These are phyloP conservation scores for Lithophane ornitopus DNA, from an alignment of 2,888 invertebrate genomes.

Conservation along the genomic window DNA sequence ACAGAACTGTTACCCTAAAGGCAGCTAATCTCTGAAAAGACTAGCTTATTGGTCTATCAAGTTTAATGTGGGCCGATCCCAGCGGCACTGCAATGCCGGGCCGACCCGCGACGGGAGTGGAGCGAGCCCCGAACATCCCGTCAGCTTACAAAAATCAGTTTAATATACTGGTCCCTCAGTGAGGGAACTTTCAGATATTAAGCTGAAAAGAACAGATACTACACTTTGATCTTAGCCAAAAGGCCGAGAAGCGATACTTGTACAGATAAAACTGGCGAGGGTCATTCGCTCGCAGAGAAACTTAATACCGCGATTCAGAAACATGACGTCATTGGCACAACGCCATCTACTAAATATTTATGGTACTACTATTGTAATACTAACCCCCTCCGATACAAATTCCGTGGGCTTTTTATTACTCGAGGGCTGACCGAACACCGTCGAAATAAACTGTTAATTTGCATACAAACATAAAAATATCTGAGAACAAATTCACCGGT, in stretches of 20 bases:
- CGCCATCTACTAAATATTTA: conserved; percentile 19
- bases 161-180: conserved; percentile 48
- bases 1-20: no score
- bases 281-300: conserved; percentile 23
- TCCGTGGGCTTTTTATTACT: neutral
- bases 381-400: neutral
- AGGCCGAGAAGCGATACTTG: conserved; percentile 43
- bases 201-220: conserved; percentile 49
- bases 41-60: no score
- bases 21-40: no score
- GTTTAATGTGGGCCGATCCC: conserved; percentile 18
- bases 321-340: conserved; percentile 21
- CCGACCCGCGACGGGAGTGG: conserved; percentile 43
- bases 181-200: conserved; percentile 50
- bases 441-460: neutral
- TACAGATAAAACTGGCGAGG: rapidly evolving
- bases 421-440: neutral
- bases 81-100: conserved; percentile 35
- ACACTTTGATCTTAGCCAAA: conserved; percentile 51
- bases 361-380: conserved; percentile 12
- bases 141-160: conserved; percentile 32
- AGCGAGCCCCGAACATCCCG: conserved; percentile 44
- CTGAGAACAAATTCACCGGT: neutral
- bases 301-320: conserved; percentile 40
- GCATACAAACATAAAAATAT: no score